Evolutionary conservation across 1,140 invertebrate genomes (phyloP).

Genomic region (Aricia agestis): DNA sequence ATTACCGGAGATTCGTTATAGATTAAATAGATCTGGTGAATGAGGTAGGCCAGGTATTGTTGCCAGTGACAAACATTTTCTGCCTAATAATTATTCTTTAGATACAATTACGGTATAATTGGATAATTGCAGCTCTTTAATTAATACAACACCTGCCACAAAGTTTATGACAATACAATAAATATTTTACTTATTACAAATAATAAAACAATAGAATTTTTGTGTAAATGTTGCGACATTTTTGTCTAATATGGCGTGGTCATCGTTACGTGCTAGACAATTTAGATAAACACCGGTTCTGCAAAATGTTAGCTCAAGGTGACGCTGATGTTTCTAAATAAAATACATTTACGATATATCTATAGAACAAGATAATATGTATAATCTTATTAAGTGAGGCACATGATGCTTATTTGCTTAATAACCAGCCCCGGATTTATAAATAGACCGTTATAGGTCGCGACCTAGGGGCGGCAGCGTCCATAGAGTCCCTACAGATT

Average conservation of each 20-base stretch:
- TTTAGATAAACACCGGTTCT: constrained; percentile 1
- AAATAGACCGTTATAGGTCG: too few relatives aligned
- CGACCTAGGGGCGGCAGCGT: too few relatives aligned
- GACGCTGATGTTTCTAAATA: background rate
- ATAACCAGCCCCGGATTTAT: too few relatives aligned
- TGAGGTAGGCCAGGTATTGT: too few relatives aligned
- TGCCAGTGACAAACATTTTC: too few relatives aligned
- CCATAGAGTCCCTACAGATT: too few relatives aligned
- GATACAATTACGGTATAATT: background rate
- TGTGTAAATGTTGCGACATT: constrained; percentile 8
- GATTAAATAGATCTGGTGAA: too few relatives aligned
- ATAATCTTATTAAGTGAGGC: too few relatives aligned
- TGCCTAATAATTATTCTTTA: background rate
- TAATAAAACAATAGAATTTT: constrained; percentile 1
- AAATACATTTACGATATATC: background rate
- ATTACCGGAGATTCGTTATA: too few relatives aligned
- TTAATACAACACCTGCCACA: background rate
- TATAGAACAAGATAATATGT: too few relatives aligned
- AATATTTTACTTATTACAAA: constrained; percentile 5
- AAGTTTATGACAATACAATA: background rate
- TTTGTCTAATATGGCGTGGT: background rate
- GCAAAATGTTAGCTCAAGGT: constrained; percentile 2
- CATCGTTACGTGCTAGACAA: constrained; percentile 7
- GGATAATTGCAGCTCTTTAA: background rate
- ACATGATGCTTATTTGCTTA: too few relatives aligned